Percentiles rank a stretch among this genome's conserved stretches.
These are phyloP conservation scores for Meleagris gallopavo DNA, from an alignment of 2,113 vertebrate genomes.

Conservation along the genomic window DNA sequence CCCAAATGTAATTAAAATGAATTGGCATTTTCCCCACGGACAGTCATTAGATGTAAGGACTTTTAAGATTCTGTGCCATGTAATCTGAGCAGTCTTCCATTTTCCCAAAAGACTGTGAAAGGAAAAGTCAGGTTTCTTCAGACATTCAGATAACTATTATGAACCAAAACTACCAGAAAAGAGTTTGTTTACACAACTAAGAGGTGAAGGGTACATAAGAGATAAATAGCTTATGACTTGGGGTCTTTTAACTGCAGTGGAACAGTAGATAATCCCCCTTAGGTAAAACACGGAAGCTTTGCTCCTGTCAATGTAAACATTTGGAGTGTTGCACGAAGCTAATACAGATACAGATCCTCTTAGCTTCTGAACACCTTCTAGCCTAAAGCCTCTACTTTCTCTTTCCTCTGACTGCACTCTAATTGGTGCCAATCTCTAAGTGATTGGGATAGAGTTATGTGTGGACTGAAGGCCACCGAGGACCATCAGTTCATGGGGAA, in stretches of 20 bases:
- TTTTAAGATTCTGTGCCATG: neutral
- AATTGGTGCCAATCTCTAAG: neutral
- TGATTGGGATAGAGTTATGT: neutral
- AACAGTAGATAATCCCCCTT: neutral
- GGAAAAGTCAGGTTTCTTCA: neutral
- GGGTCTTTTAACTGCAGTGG: constrained; percentile 25
- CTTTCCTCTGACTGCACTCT: neutral
- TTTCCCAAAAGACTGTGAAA: neutral
- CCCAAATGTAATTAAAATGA: constrained; percentile 40
- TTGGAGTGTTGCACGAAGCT: constrained; percentile 4
- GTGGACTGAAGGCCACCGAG: neutral
- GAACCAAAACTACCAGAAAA: neutral
- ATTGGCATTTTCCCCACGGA: neutral
- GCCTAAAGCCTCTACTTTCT: neutral
- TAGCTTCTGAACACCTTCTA: neutral
- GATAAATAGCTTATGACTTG: constrained; percentile 53
- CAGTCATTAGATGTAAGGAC: neutral
- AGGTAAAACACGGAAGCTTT: constrained; percentile 34
- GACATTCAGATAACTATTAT: neutral
- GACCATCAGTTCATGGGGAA: neutral
- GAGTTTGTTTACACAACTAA: neutral
- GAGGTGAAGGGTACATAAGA: constrained; percentile 4
- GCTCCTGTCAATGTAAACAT: constrained; percentile 73
- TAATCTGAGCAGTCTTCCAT: neutral
- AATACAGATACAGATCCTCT: neutral